These are phyloP conservation scores for Scophthalmus maximus DNA, from an alignment of 2,113 vertebrate species.

Conservation along the genomic window DNA sequence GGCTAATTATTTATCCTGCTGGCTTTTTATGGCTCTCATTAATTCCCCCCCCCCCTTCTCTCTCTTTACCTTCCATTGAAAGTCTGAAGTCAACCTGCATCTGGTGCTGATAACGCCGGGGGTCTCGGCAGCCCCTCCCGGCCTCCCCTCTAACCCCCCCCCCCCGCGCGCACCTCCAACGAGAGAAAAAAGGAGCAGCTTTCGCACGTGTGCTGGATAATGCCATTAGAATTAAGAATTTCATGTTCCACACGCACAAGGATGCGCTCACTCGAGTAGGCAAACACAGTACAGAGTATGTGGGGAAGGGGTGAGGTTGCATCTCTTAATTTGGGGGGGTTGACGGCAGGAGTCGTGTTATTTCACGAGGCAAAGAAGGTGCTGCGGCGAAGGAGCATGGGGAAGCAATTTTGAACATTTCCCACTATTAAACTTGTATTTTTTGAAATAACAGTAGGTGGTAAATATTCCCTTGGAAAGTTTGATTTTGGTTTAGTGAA, in stretches of 20 bases:
- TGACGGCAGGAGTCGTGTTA: conserved; percentile 1
- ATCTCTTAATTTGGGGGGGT: conserved; percentile 37
- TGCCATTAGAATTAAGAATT: conserved; percentile 68
- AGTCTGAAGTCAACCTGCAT: conserved; percentile 83
- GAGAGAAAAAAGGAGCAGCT: conserved; percentile 60
- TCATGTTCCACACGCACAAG: conserved; percentile 55
- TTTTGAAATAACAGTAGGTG: background rate
- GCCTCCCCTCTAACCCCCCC: conserved; percentile 69
- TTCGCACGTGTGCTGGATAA: conserved; percentile 67
- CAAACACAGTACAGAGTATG: conserved; percentile 16
- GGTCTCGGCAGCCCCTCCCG: conserved; percentile 71
- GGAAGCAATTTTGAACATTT: no score
- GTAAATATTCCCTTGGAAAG: background rate
- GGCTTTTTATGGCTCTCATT: conserved; percentile 83
- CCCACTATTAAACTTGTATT: no score
- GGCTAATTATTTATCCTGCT: conserved; percentile 85
- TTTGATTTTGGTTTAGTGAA: background rate
- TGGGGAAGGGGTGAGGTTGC: conserved; percentile 39
- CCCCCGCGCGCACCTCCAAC: conserved; percentile 62
- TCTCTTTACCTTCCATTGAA: conserved; percentile 81
- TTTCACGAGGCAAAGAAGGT: background rate
- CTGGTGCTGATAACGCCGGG: conserved; percentile 81
- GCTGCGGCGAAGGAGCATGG: background rate
- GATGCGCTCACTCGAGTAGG: conserved; percentile 38
- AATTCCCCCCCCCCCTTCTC: conserved; percentile 80